Percentiles rank a stretch among this genome's conserved stretches.
These are phyloP conservation scores for Pteria penguin DNA, from an alignment of 2,888 invertebrate species.

Conservation along the genomic window DNA sequence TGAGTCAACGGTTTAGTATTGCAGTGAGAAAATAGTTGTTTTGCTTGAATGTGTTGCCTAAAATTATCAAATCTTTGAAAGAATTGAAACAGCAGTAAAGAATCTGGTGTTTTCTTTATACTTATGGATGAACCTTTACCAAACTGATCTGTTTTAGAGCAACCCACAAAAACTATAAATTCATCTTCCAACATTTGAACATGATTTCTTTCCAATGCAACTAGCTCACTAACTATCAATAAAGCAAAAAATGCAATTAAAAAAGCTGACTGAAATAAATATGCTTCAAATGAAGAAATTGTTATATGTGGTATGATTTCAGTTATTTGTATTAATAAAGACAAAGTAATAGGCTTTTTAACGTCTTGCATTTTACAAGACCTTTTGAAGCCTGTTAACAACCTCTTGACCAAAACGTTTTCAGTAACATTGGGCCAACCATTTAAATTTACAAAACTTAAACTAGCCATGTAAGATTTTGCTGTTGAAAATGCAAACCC, in stretches of 20 bases:
- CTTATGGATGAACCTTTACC: not conserved
- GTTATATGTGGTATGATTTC: not conserved
- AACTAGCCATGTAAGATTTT: too few species aligned
- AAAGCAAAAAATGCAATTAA: slow-evolving; percentile 5
- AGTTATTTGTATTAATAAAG: not conserved
- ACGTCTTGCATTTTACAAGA: not conserved
- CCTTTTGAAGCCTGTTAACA: not conserved
- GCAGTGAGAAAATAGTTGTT: not conserved
- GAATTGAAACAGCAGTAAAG: not conserved
- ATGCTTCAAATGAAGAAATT: not conserved
- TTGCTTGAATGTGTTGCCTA: not conserved
- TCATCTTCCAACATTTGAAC: too few species aligned
- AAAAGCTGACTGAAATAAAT: not conserved
- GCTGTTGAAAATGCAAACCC: too few species aligned
- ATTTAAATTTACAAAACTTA: too few species aligned
- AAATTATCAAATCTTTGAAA: not conserved
- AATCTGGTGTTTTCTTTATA: not conserved
- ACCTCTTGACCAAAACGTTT: not conserved
- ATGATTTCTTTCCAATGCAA: too few species aligned
- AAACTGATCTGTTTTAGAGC: not conserved
- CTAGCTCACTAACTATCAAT: not conserved
- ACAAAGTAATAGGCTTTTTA: not conserved
- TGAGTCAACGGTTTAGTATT: not conserved
- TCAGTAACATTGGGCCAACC: too few species aligned
- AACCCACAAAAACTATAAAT: too few species aligned